Conservation (phyloP, 2,888 invertebrate genomes). For the Monochamus alternatus region DNA sequence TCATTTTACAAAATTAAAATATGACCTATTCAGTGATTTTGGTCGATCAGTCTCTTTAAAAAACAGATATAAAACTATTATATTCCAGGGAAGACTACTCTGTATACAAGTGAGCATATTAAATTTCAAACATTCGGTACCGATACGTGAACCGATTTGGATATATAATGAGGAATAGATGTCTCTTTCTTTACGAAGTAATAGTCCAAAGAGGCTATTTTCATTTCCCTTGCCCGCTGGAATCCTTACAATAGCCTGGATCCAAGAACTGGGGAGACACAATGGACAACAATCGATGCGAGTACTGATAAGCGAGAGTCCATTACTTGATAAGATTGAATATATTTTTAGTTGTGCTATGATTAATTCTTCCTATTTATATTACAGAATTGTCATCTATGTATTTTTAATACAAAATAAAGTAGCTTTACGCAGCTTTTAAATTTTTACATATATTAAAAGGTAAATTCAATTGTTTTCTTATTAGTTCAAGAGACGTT, state of each 20-base stretch:
- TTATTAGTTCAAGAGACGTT: too few species aligned
- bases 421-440: too few species aligned
- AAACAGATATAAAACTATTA: too few species aligned
- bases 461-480: too few species aligned
- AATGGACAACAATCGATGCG: conserved; percentile 69
- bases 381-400: conserved; percentile 33
- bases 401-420: too few species aligned
- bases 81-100: too few species aligned
- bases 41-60: too few species aligned
- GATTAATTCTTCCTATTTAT: conserved; percentile 47
- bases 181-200: conserved; percentile 61
- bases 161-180: conserved; percentile 59
- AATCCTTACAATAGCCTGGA: conserved; percentile 65
- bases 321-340: conserved; percentile 68
- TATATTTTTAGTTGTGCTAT: conserved; percentile 44
- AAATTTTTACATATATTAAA: too few species aligned
- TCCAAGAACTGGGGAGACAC: conserved; percentile 66
- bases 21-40: too few species aligned
- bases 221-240: conserved; percentile 65
- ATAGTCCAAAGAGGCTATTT: conserved; percentile 66
- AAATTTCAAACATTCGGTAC: not conserved
- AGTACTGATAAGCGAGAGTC: conserved; percentile 67
- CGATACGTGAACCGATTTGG: conserved; percentile 3
- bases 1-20: too few species aligned
- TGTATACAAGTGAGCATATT: too few species aligned